Percentiles rank a stretch among this genome's conserved stretches.
Evolutionary conservation across 1,140 invertebrate species (phyloP).

Genomic region (Aradophagus sp.): DNA sequence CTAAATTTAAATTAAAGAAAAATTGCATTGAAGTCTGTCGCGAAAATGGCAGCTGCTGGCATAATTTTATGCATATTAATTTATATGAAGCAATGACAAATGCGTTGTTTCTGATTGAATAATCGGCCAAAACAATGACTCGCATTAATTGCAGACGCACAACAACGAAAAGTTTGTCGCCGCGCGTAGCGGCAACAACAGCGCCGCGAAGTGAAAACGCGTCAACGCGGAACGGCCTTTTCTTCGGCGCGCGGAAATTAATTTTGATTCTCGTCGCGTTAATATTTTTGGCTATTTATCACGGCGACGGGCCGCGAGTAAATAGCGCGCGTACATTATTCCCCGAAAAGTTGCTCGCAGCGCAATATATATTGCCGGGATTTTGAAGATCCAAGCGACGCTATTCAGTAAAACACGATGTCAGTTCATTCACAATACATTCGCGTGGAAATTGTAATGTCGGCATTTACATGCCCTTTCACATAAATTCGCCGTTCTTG

Average conservation of each 20-base stretch:
- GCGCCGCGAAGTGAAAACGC: no score
- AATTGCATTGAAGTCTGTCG: no score
- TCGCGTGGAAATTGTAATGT: slow-evolving; percentile 52
- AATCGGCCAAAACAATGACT: slow-evolving; percentile 14
- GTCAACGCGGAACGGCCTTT: not conserved
- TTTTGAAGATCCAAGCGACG: slow-evolving; percentile 43
- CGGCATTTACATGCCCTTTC: slow-evolving; percentile 59
- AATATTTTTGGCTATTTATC: slow-evolving; percentile 43
- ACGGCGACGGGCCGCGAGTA: slow-evolving; percentile 3
- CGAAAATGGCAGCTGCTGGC: no score
- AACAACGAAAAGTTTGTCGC: not conserved
- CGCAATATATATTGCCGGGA: slow-evolving; percentile 39
- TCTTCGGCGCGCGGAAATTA: slow-evolving; percentile 10
- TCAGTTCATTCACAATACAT: slow-evolving; percentile 50
- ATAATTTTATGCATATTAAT: no score
- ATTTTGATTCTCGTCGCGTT: slow-evolving; percentile 16
- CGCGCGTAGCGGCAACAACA: no score
- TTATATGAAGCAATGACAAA: not conserved
- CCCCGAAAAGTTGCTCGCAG: slow-evolving; percentile 26
- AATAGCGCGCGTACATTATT: slow-evolving; percentile 19
- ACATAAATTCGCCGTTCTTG: slow-evolving; percentile 51
- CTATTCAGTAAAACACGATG: slow-evolving; percentile 48
- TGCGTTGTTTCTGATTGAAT: not conserved
- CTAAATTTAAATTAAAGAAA: no score
- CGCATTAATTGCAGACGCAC: slow-evolving; percentile 6